Evolutionary conservation across 2,888 invertebrate genomes (phyloP), one percentile per base, ranked within the genome.

Genomic region (Dryomyza anilis): DNA sequence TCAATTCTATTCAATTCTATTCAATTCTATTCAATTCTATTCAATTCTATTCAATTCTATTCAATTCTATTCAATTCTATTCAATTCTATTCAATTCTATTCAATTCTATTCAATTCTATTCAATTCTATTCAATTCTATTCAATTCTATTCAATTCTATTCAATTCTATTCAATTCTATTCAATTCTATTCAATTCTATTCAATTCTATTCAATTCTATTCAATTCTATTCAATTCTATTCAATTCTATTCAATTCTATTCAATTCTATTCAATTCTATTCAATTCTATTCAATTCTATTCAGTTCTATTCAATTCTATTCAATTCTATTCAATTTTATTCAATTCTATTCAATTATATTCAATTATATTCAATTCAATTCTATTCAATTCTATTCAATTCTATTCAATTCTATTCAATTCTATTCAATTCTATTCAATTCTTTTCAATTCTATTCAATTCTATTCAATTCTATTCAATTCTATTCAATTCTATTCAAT

Each of bases 201-300:
- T 61, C 61, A 50, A 61, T 52, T 61, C 61, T 39, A 61, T 52
- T 61, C 61, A 50, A 61, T 52, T 61, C 61, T 39, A 62, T 52
- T 62, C 61, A 50, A 52, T 52, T 62, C 61, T 39, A 53, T 52
- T 62, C 53, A 50, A 62, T 43, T 62, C 61, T 39, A 62, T 52
- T 62, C 61, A 50, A 53, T 52, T 63, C 63, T 39, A 61, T 61
- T 61, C 61, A 46, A 61, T 61, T 61, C 61, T 36, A 61, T 61
- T 61, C 61, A 33, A 61, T 61, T 61, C 61, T 36, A 61, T 61
- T 61, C 61, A 33, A 61, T 61, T 61, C 61, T 36, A 61, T 61
- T 61, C 61, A 33, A 61, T 61, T 61, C 61, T 36, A 61, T 61
- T 61, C 61, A 33, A 61, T 61, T 61, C 61, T 36, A 61, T 61